Evolutionary conservation across 35 echinoderm and acorn worm genomes (phyloP), one percentile per base, ranked within the genome.

Genomic region (Apostichopus californicus): DNA sequence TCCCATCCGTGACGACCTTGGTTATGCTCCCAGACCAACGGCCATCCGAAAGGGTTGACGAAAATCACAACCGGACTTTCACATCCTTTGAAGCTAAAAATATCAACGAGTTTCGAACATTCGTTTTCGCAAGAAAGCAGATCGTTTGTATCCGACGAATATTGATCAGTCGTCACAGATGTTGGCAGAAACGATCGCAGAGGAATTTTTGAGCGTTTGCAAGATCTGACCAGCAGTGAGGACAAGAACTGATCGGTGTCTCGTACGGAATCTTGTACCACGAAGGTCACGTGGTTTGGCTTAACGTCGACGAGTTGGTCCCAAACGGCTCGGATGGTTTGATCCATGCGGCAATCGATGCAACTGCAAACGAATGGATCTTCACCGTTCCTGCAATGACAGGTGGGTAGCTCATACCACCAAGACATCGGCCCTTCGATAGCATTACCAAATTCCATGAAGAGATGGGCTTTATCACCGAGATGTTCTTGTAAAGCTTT

Each of bases 21-120:
- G 55, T 72, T 52, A 55, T 94, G 90, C 53, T 92, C 82, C 93
- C 93, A 94, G 8, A 92, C 90, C 52, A 87, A 77, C 9, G 93
- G 93, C 93, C 90, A 94, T 0, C 90, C 80, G 77, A 86, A 92
- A 1, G 90, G 80, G 12, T 66, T 94, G 23, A 92, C 55, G 64
- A 94, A 92, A 9, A 94, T 87, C 24, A 94, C 93, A 63, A 94
- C 81, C n/a, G 93, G 89, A 65, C 83, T 94, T 25, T 94, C 93
- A 57, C 93, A 94, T 77, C 93, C 93, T 78, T 92, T 94, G 57
- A 92, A 94, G 81, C 93, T 94, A 81, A 94, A 88, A 18, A 94
- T 94, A 80, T 94, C 90, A 10, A 94, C 93, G 58, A 94, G 80
- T 18, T 92, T 84, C 34, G 9, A n/a, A 24, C 2, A 26, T 66